Evolutionary conservation across 2,888 invertebrate species (phyloP), one percentile per base, ranked within the genome.

Genomic region (Athripsodes cinereus): DNA sequence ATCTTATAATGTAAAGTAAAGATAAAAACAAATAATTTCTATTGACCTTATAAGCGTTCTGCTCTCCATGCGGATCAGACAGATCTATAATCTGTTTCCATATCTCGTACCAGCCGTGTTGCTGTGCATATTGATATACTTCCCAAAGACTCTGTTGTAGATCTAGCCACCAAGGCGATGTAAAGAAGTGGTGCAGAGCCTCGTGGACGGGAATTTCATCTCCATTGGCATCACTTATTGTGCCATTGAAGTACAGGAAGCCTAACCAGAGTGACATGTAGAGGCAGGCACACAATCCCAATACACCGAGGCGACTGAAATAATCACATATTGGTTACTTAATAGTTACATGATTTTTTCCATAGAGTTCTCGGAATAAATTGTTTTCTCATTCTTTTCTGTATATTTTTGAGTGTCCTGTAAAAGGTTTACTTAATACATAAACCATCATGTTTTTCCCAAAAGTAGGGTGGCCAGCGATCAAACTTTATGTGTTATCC

Each of bases 11-110:
- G 16, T 11, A 18, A 20, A n/a, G n/a, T n/a, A n/a, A n/a, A n/a
- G n/a, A n/a, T n/a, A n/a, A n/a, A n/a, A n/a, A n/a, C n/a, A n/a
- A n/a, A n/a, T n/a, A n/a, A n/a, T n/a, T n/a, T n/a, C n/a, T n/a
- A 44, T 51, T 26, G 65, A 92, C 88, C 80, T 85, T 89, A 67
- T 88, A 89, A 1, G 96, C 91, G 72, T 94, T 92, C 62, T 88
- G 85, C 71, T 96, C 95, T 1, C 96, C 96, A 66, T 89, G 86
- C 0, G 93, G 92, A 75, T 97, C 96, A 3, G 93, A 84, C 11
- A 91, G 78, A 62, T 92, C 90, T 6, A 92, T 83, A 20, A 96
- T 79, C 70, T 93, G 90, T 66, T 88, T 86, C 90, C 91, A 95
- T 0, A 92, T 86, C 67, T 90, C 90, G 68, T 82, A 83, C 88